Evolutionary conservation across 2,888 invertebrate species (phyloP).

Genomic region (Embidobia sp.): DNA sequence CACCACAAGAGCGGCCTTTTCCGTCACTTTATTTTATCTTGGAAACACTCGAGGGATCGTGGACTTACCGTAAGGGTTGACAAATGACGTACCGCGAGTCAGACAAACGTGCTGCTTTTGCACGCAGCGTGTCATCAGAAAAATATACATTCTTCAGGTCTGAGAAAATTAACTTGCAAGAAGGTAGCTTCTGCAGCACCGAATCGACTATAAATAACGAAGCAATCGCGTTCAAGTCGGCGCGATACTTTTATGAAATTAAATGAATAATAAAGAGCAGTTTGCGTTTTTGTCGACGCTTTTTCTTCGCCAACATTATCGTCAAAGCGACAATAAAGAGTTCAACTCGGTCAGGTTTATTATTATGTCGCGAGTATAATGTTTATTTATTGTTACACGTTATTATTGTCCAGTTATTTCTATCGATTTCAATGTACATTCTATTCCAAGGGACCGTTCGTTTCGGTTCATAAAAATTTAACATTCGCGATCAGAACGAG

Average conservation of each 20-base stretch:
- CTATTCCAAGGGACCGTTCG: no score
- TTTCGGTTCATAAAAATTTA: no score
- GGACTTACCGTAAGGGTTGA: constrained; percentile 19
- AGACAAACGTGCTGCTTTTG: constrained; percentile 2
- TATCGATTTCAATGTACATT: no score
- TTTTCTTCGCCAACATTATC: not conserved
- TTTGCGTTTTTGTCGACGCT: not conserved
- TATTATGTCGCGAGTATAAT: not conserved
- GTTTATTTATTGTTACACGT: not conserved
- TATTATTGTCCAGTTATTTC: no score
- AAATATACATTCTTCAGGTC: not conserved
- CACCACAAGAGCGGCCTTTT: constrained; percentile 37
- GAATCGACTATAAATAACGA: constrained; percentile 4
- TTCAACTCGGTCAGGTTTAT: constrained; percentile 7
- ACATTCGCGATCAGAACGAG: no score
- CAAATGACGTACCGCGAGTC: constrained; percentile 8
- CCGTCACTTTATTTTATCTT: constrained; percentile 38
- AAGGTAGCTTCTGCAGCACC: not conserved
- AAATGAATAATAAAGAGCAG: not conserved
- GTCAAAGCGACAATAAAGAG: not conserved
- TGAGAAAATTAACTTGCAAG: not conserved
- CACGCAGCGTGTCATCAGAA: constrained; percentile 8
- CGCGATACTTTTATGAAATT: not conserved
- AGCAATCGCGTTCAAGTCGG: constrained; percentile 2
- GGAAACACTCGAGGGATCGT: constrained; percentile 21